Evolutionary conservation across 2,113 vertebrate genomes (phyloP), one percentile per base, ranked within the genome.

Genomic region (Nyctereutes procyonoides): DNA sequence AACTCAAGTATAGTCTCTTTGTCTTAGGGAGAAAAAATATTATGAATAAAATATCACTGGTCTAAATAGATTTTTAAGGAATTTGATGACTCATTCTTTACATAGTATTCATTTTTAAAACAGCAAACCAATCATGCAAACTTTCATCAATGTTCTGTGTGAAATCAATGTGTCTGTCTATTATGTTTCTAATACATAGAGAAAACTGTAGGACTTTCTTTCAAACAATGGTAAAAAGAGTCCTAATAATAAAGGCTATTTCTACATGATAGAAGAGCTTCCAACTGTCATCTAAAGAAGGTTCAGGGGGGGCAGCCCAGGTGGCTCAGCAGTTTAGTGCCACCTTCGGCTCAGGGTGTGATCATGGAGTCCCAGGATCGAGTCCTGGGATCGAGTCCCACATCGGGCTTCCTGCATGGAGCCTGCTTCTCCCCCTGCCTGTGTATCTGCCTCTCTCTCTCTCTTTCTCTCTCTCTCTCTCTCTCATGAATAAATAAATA

Each of bases 61-160:
- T 87, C 30, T 76, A 95, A 90, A 94, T 86, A 87, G 73, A 90
- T 87, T 97, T 97, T 97, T 60, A 84, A 85, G 38, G 80, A 92
- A 92, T 58, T 81, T 93, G 84, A 84, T 43, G 26, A 69, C 38
- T 94, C 67, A 80, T 28, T 73, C 28, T 90, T 93, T 93, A 92
- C 73, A 87, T 60, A 17, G 30, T 43, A 67, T 73, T 24, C 65
- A 77, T 65, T 93, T 83, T 95, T 87, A 88, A 58, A 80, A 56
- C 74, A 88, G 67, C 30, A 80, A 94, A 63, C 13, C 58, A 77
- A 88, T 88, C n/a, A 83, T 71, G 55, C 8, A 62, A 11, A 73
- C 20, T 90, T 90, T 38, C 65, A 53, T 90, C 62, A 60, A n/a
- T 51, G 15, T 43, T 81, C 43, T 82, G 16, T 90, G 16, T 88